Percentiles rank a stretch among this genome's conserved stretches.
phyloP scores from a whole-genome alignment of 2,888 invertebrate genomes.

The Epinotia bilunana region DNA sequence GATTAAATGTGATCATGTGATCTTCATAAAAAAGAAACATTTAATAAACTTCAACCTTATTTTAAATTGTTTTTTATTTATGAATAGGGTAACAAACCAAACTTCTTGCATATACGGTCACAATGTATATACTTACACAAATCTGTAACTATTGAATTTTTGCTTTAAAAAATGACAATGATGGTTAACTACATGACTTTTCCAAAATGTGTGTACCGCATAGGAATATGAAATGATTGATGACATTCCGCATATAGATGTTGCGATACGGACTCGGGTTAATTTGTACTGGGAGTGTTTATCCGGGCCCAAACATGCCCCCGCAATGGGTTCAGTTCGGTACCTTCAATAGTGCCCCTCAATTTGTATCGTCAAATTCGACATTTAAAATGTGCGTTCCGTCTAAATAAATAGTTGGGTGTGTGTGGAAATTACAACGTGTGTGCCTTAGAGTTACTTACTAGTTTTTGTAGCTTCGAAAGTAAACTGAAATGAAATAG shows the following conservation, averaged over 20 bases:
- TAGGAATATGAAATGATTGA: constrained; percentile 34
- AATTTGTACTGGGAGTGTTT: constrained; percentile 71
- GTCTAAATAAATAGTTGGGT: not conserved
- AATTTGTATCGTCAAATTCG: constrained; percentile 20
- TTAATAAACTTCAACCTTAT: no score
- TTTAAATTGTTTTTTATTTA: no score
- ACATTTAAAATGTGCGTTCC: not conserved
- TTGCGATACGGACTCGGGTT: constrained; percentile 66
- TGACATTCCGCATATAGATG: constrained; percentile 68
- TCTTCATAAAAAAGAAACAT: not conserved
- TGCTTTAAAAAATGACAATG: no score
- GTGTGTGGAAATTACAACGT: not conserved
- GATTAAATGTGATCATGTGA: not conserved
- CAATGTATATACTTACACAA: no score
- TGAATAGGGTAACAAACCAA: no score
- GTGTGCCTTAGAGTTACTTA: no score
- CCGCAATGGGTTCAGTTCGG: not conserved
- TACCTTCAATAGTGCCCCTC: constrained; percentile 9
- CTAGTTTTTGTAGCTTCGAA: no score
- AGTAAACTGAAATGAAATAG: no score
- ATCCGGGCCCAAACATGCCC: constrained; percentile 50
- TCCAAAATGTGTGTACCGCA: not conserved
- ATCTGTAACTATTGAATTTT: no score
- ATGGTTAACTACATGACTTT: not conserved
- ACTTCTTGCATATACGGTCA: no score